phyloP scores from a whole-genome alignment of 2,888 invertebrate genomes.

The Emmelina monodactyla region DNA sequence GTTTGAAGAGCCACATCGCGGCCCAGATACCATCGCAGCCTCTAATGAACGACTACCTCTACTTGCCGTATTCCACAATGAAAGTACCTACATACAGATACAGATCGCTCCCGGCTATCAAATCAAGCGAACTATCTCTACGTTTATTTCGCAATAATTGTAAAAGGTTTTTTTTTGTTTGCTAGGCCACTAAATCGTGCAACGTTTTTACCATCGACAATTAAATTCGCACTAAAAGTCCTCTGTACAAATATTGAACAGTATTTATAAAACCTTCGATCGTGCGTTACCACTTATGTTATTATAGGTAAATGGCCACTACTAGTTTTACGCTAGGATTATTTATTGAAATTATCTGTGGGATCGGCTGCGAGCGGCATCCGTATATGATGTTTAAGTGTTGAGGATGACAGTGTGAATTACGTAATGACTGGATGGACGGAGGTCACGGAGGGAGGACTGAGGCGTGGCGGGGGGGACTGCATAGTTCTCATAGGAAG shows the following conservation, averaged over 20 bases:
- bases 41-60: slow-evolving; percentile 20
- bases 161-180: not conserved
- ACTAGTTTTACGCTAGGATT: not conserved
- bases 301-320: not conserved
- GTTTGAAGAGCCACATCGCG: slow-evolving; percentile 21
- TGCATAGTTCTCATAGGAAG: not conserved
- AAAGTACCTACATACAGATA: slow-evolving; percentile 23
- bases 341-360: not conserved
- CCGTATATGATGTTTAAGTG: slow-evolving; percentile 10
- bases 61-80: slow-evolving; percentile 18
- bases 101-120: slow-evolving; percentile 1
- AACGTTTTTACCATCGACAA: too few relatives aligned
- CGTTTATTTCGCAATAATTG: not conserved
- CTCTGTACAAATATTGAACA: too few relatives aligned
- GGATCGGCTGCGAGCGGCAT: too few relatives aligned
- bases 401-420: slow-evolving; percentile 22
- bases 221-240: too few relatives aligned
- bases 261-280: too few relatives aligned
- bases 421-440: slow-evolving; percentile 41
- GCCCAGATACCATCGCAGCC: slow-evolving; percentile 25
- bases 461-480: slow-evolving; percentile 31
- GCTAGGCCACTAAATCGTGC: too few relatives aligned
- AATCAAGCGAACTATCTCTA: not conserved
- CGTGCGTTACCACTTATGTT: not conserved
- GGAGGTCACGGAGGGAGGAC: slow-evolving; percentile 56